phyloP scores from a whole-genome alignment of 1,140 invertebrate genomes.

The Drosophila ambigua region DNA sequence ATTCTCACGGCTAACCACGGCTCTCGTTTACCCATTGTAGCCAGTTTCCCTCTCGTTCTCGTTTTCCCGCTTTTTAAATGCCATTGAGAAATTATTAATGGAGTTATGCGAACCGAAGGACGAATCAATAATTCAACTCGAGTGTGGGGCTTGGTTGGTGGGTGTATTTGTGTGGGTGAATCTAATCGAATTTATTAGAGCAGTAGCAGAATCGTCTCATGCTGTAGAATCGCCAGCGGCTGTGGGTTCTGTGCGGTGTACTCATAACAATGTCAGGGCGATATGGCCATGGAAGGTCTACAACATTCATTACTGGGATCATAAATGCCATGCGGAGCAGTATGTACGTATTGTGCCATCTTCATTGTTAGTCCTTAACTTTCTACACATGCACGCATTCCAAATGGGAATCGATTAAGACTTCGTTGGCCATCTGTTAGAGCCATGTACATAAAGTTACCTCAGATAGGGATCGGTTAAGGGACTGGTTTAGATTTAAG shows the following conservation, averaged over 20 bases:
- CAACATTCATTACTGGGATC: conserved; percentile 62
- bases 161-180: conserved; percentile 40
- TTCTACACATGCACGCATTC: conserved; percentile 26
- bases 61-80: conserved; percentile 32
- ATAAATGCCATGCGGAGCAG: conserved; percentile 23
- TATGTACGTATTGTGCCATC: conserved; percentile 10
- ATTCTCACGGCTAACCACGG: conserved; percentile 32
- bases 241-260: conserved; percentile 18
- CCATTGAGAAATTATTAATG: conserved; percentile 63
- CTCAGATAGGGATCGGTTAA: neutral
- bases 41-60: conserved; percentile 6
- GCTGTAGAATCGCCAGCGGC: conserved; percentile 24
- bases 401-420: conserved; percentile 28
- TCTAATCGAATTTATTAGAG: conserved; percentile 81
- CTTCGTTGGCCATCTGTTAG: conserved; percentile 16
- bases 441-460: neutral
- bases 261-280: conserved; percentile 31
- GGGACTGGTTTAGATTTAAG: neutral
- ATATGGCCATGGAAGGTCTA: conserved; percentile 37
- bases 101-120: conserved; percentile 62
- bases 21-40: conserved; percentile 18
- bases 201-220: conserved; percentile 34
- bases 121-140: conserved; percentile 67
- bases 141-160: neutral
- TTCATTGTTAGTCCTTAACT: neutral